phyloP scores from a whole-genome alignment of 92 coral and sea anemone species.

The Bergia puertoricense region DNA sequence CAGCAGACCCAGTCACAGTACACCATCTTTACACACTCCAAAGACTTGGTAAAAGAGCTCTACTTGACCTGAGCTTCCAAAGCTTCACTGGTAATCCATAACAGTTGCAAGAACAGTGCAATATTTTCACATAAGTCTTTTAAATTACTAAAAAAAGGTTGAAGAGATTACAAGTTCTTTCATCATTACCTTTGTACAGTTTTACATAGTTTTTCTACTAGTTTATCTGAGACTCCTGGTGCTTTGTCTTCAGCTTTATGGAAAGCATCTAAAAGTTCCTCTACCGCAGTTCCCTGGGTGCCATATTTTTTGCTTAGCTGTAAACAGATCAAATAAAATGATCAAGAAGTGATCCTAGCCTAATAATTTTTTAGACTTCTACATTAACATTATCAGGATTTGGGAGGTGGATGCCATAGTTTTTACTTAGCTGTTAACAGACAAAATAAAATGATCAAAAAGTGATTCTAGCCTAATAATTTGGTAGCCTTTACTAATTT shows the following conservation, averaged over 20 bases:
- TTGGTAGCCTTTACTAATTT: too few relatives aligned
- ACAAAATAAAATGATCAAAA: too few relatives aligned
- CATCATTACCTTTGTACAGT: slow-evolving; percentile 75
- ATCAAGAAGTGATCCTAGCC: too few relatives aligned
- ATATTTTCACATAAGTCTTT: neutral
- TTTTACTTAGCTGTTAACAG: too few relatives aligned
- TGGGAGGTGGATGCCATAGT: too few relatives aligned
- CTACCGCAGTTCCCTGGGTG: slow-evolving; percentile 69
- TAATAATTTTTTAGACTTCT: too few relatives aligned
- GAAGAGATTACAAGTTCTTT: neutral
- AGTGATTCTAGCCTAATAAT: too few relatives aligned
- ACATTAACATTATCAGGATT: too few relatives aligned
- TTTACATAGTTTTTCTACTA: slow-evolving; percentile 80
- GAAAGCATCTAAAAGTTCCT: slow-evolving; percentile 80
- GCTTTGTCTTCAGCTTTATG: slow-evolving; percentile 77
- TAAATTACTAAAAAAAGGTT: neutral
- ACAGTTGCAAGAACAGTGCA: neutral
- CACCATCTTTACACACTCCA: neutral
- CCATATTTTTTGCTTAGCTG: slow-evolving; percentile 84
- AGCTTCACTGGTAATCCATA: neutral
- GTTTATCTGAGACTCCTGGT: slow-evolving; percentile 87
- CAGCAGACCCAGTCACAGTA: neutral
- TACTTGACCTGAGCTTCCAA: neutral
- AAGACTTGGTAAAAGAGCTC: neutral
- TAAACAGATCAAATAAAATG: neutral